Evolutionary conservation across 2,888 invertebrate genomes (phyloP).

Genomic region (Lapara coniferarum): DNA sequence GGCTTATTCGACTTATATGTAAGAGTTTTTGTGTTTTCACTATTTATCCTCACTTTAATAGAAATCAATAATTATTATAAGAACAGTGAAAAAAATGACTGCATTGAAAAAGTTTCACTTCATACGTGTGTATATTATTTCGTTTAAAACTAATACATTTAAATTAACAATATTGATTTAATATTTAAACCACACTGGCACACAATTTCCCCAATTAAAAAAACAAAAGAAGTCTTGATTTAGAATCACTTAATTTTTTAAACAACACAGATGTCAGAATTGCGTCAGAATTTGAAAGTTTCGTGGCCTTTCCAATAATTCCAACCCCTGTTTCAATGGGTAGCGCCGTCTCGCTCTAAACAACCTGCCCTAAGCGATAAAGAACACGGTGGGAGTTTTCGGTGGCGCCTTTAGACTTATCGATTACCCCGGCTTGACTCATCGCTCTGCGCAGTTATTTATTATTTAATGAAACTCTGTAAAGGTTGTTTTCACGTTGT

Average conservation of each 20-base stretch:
- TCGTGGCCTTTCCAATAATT: neutral
- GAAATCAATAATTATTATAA: too few relatives aligned
- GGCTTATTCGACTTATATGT: too few relatives aligned
- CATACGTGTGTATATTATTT: too few relatives aligned
- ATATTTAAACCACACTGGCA: neutral
- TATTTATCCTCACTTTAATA: too few relatives aligned
- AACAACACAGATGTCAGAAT: slow-evolving; percentile 1
- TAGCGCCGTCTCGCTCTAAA: slow-evolving; percentile 13
- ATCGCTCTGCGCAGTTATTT: slow-evolving; percentile 10
- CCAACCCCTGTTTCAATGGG: slow-evolving; percentile 3
- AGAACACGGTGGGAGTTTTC: slow-evolving; percentile 12
- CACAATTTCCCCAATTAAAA: neutral
- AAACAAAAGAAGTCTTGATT: neutral
- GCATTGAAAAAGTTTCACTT: too few relatives aligned
- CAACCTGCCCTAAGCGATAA: neutral
- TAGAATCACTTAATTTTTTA: neutral
- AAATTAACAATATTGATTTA: too few relatives aligned
- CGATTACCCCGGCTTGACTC: slow-evolving; percentile 17
- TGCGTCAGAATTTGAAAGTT: slow-evolving; percentile 16
- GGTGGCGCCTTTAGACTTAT: slow-evolving; percentile 6
- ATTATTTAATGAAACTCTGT: slow-evolving; percentile 7
- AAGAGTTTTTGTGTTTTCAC: too few relatives aligned
- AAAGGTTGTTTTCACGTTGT: too few relatives aligned
- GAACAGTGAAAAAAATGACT: too few relatives aligned
- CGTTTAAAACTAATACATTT: too few relatives aligned